phyloP scores from a whole-genome alignment of 2,797 vertebrate genomes.

The Fistularia commersonii region DNA sequence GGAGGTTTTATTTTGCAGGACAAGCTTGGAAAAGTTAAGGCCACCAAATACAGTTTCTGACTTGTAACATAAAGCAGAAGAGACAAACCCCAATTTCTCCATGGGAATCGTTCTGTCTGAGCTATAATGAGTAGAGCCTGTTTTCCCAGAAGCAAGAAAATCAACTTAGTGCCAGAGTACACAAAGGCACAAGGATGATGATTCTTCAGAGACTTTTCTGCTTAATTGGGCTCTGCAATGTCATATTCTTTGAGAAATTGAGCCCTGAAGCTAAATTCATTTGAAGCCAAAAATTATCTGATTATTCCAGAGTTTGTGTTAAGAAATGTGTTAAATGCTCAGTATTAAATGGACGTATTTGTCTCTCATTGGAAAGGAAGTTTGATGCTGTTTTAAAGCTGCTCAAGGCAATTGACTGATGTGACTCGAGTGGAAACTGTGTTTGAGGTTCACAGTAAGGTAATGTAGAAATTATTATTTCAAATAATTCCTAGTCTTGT shows the following conservation, averaged over 20 bases:
- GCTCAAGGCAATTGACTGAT: too few species aligned
- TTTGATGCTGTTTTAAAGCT: too few species aligned
- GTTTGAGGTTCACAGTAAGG: too few species aligned
- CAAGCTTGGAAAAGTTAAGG: constrained; percentile 14
- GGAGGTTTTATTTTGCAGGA: constrained; percentile 6
- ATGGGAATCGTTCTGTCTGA: constrained; percentile 25
- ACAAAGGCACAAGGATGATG: constrained; percentile 50
- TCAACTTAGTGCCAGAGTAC: constrained; percentile 32
- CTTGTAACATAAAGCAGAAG: constrained; percentile 19
- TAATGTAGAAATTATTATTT: too few species aligned
- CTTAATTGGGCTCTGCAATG: constrained; percentile 50
- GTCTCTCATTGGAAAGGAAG: too few species aligned
- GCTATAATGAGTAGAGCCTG: constrained; percentile 28
- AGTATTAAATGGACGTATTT: too few species aligned
- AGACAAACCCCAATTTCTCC: constrained; percentile 25
- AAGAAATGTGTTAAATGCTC: neutral
- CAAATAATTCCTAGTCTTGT: too few species aligned
- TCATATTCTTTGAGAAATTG: constrained; percentile 11
- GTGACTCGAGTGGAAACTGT: too few species aligned
- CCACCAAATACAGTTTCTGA: constrained; percentile 13
- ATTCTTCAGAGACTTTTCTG: constrained; percentile 19
- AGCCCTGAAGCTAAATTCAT: constrained; percentile 21
- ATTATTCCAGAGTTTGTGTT: constrained; percentile 24
- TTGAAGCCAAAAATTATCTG: constrained; percentile 19
- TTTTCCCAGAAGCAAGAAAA: constrained; percentile 57